Percentiles rank a stretch among this genome's conserved stretches.
Evolutionary conservation across 2,888 invertebrate species (phyloP).

Genomic region (Drosophila prostipennis): DNA sequence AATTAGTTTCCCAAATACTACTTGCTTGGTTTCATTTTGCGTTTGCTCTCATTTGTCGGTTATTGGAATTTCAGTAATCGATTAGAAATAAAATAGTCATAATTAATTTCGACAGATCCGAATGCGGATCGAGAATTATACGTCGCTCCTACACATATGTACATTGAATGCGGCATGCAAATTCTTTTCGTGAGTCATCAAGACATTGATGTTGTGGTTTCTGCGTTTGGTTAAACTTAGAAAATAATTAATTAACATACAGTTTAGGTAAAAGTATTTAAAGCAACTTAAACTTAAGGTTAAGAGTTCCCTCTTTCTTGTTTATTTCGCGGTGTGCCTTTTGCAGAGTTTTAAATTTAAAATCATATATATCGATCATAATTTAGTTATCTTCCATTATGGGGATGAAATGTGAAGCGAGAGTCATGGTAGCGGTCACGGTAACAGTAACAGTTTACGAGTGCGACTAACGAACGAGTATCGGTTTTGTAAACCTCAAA

Average conservation of each 20-base stretch:
- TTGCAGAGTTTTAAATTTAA: conserved; percentile 18
- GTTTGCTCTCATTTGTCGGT: conserved; percentile 24
- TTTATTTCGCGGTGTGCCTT: conserved; percentile 12
- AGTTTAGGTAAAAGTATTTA: conserved; percentile 66
- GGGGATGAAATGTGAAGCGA: conserved; percentile 43
- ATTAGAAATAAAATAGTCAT: conserved; percentile 46
- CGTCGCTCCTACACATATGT: conserved; percentile 52
- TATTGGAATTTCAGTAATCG: conserved; percentile 34
- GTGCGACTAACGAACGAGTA: conserved; percentile 50
- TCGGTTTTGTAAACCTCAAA: conserved; percentile 48
- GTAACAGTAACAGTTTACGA: conserved; percentile 38
- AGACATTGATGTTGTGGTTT: conserved; percentile 25
- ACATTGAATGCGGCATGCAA: conserved; percentile 54
- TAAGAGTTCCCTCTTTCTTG: conserved; percentile 60
- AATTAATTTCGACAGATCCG: conserved; percentile 44
- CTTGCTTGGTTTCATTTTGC: conserved; percentile 40
- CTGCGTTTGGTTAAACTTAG: conserved; percentile 55
- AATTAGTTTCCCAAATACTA: conserved; percentile 27
- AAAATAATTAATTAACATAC: conserved; percentile 46
- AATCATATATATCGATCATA: conserved; percentile 49
- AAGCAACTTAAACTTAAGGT: conserved; percentile 73
- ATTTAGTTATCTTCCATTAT: conserved; percentile 34
- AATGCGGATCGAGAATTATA: conserved; percentile 48
- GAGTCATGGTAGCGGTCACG: conserved; percentile 46
- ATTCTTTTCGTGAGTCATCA: conserved; percentile 44